phyloP scores from a whole-genome alignment of 2,888 invertebrate genomes.

The Lordiphosa fenestrarum region DNA sequence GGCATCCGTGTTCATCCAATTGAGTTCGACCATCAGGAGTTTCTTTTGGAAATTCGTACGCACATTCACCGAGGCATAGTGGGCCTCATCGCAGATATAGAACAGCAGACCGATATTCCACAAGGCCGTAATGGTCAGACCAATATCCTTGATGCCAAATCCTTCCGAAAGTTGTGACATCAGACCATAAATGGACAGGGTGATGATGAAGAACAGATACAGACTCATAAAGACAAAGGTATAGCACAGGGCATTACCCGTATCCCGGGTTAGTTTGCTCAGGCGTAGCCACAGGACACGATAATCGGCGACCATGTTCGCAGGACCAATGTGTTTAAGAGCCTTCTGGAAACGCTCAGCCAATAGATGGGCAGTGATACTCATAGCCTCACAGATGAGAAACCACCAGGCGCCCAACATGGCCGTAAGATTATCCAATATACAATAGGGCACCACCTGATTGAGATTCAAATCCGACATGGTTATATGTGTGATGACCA shows the following conservation, averaged over 20 bases:
- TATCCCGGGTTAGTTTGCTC: constrained; percentile 85
- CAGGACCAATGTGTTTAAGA: constrained; percentile 85
- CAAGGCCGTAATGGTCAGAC: constrained; percentile 85
- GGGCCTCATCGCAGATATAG: constrained; percentile 88
- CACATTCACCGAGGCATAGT: constrained; percentile 87
- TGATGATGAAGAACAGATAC: constrained; percentile 87
- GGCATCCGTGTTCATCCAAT: constrained; percentile 89
- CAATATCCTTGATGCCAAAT: constrained; percentile 87
- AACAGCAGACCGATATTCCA: constrained; percentile 86
- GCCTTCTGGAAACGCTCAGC: constrained; percentile 87
- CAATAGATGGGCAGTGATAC: constrained; percentile 84
- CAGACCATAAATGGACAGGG: constrained; percentile 87
- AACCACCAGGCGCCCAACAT: constrained; percentile 88
- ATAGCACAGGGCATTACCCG: constrained; percentile 86
- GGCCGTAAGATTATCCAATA: constrained; percentile 86
- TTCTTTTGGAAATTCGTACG: constrained; percentile 88
- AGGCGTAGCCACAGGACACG: constrained; percentile 86
- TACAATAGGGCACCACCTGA: constrained; percentile 86
- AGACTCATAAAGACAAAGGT: constrained; percentile 86
- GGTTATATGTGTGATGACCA: constrained; percentile 85
- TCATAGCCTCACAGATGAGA: constrained; percentile 85
- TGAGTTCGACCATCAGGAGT: constrained; percentile 86
- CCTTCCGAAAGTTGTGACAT: constrained; percentile 88
- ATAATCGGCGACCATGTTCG: constrained; percentile 86
- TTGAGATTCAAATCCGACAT: constrained; percentile 85